phyloP scores from a whole-genome alignment of 2,888 invertebrate species.

The Drosophila recens region DNA sequence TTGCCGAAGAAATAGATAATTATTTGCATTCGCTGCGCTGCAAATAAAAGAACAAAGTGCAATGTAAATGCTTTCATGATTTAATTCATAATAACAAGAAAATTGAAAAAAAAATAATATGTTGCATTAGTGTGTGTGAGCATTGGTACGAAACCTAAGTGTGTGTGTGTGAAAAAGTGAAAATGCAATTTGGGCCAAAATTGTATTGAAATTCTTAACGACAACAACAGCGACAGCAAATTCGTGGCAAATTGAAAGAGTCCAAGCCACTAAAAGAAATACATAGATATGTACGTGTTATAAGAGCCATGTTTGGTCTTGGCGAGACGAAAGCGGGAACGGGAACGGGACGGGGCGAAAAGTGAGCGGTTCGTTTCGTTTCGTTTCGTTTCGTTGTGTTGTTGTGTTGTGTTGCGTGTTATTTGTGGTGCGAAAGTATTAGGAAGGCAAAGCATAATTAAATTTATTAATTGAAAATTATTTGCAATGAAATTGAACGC shows the following conservation, averaged over 20 bases:
- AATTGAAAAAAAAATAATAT: conserved; percentile 18
- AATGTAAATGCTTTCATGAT: conserved; percentile 60
- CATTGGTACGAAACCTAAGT: conserved; percentile 5
- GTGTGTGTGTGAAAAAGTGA: conserved; percentile 61
- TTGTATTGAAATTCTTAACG: conserved; percentile 66
- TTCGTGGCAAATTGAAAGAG: conserved; percentile 51
- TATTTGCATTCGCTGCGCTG: conserved; percentile 34
- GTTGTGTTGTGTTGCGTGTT: conserved; percentile 44
- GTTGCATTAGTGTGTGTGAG: conserved; percentile 15
- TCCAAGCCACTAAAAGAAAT: conserved; percentile 34
- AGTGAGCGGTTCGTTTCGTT: conserved; percentile 56
- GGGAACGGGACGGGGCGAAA: conserved; percentile 40
- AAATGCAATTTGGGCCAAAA: conserved; percentile 72
- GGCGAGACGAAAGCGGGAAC: conserved; percentile 26
- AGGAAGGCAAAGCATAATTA: conserved; percentile 48
- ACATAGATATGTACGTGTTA: conserved; percentile 23
- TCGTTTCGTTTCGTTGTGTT: conserved; percentile 17
- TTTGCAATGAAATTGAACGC: conserved; percentile 35
- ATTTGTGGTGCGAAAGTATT: conserved; percentile 49
- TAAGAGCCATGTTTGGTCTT: conserved; percentile 19
- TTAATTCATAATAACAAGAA: conserved; percentile 49
- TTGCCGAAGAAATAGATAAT: conserved; percentile 58
- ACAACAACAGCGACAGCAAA: conserved; percentile 49
- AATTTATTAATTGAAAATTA: conserved; percentile 53
- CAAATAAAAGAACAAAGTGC: conserved; percentile 29